Evolutionary conservation across 1,140 invertebrate genomes (phyloP).

Genomic region (Anastatus disparis): DNA sequence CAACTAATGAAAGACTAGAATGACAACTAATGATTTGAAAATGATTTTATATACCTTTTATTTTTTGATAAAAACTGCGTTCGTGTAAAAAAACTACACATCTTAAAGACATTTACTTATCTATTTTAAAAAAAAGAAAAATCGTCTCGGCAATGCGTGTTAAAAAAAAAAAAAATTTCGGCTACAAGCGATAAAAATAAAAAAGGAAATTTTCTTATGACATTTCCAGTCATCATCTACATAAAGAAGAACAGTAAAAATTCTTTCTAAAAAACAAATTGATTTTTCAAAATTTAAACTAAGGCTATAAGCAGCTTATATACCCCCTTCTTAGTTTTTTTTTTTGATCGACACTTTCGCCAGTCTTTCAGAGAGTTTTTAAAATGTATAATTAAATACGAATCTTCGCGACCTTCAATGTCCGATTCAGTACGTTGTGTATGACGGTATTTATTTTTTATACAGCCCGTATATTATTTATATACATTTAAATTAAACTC

Average conservation of each 20-base stretch:
- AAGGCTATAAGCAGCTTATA: background rate
- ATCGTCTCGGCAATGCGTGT: background rate
- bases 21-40: background rate
- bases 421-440: conserved; percentile 19
- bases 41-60: conserved; percentile 4
- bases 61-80: background rate
- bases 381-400: conserved; percentile 14
- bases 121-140: conserved; percentile 19
- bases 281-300: background rate
- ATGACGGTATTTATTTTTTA: background rate
- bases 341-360: conserved; percentile 8
- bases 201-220: background rate
- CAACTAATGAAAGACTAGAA: conserved; percentile 8
- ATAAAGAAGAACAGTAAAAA: background rate
- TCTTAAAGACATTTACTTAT: background rate
- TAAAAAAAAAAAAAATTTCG: background rate
- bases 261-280: background rate
- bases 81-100: conserved; percentile 18
- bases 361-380: conserved; percentile 6
- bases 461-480: conserved; percentile 9
- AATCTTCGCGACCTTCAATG: conserved; percentile 4
- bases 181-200: conserved; percentile 10
- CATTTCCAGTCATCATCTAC: background rate
- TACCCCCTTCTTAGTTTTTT: background rate
- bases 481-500: conserved; percentile 15